Conservation (phyloP, 2,888 invertebrate species). For the Eueremaeus valkanovi region DNA sequence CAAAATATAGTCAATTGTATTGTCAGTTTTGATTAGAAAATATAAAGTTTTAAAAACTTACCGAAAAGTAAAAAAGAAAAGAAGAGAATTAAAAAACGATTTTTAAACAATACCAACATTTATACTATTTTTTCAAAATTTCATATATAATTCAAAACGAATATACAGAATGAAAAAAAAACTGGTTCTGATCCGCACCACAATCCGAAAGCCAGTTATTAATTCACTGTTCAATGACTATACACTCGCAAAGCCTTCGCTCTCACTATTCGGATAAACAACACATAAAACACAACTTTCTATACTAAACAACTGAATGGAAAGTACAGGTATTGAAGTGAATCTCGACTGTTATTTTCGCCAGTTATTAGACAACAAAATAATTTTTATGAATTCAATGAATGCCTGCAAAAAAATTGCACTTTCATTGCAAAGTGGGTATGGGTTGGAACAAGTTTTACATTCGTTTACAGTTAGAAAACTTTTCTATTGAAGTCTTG, state of each 20-base stretch:
- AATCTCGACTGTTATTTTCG: too few relatives aligned
- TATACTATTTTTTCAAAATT: neutral
- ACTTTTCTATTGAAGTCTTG: neutral
- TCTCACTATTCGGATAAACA: too few relatives aligned
- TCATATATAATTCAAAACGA: neutral
- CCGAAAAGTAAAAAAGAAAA: neutral
- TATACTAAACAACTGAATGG: too few relatives aligned
- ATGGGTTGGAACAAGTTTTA: neutral
- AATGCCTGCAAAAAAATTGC: neutral
- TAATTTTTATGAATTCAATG: neutral
- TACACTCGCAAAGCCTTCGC: too few relatives aligned
- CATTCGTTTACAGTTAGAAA: neutral
- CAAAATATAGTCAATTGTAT: too few relatives aligned
- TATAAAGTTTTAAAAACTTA: neutral
- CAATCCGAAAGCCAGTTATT: too few relatives aligned
- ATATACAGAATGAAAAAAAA: neutral
- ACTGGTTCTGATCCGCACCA: neutral
- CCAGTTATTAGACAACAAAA: slow-evolving; percentile 2
- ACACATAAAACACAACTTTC: too few relatives aligned
- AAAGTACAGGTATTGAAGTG: too few relatives aligned
- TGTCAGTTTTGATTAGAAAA: too few relatives aligned
- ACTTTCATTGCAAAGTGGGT: neutral
- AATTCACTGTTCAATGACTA: too few relatives aligned
- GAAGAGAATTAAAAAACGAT: neutral
- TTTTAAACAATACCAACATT: neutral